Evolutionary conservation across 2,113 vertebrate genomes (phyloP).

Genomic region (Alces alces): DNA sequence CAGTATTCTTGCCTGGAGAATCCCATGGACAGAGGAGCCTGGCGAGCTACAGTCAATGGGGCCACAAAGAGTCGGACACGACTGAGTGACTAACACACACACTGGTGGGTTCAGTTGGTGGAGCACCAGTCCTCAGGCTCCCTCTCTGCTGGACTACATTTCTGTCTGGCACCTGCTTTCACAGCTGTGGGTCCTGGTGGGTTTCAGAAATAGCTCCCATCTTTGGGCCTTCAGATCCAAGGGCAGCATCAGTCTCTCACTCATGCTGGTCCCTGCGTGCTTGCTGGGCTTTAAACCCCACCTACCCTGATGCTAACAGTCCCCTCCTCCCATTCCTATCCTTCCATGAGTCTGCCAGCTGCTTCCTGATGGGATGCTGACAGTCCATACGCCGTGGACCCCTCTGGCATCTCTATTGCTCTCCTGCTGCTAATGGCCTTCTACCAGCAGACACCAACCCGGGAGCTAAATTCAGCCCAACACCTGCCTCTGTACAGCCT

Average conservation of each 20-base stretch:
- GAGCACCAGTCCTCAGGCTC: too few species aligned
- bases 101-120: neutral
- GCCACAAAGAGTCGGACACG: neutral
- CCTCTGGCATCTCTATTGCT: neutral
- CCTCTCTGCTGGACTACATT: neutral
- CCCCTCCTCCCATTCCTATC: neutral
- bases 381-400: accelerated
- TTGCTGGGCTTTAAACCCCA: neutral
- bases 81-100: neutral
- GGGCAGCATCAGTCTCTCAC: neutral
- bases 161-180: neutral
- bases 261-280: neutral
- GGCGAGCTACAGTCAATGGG: neutral
- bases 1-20: neutral
- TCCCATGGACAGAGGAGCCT: neutral
- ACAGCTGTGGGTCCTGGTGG: neutral
- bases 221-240: neutral
- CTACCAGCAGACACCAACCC: accelerated
- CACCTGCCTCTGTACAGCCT: neutral
- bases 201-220: neutral
- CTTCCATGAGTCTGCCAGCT: neutral
- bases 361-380: neutral
- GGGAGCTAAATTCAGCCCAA: too few species aligned
- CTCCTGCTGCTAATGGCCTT: too few species aligned
- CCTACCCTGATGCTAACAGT: neutral